These are phyloP conservation scores for Synanthedon andrenaeformis DNA, from an alignment of 2,888 invertebrate genomes.

Conservation along the genomic window DNA sequence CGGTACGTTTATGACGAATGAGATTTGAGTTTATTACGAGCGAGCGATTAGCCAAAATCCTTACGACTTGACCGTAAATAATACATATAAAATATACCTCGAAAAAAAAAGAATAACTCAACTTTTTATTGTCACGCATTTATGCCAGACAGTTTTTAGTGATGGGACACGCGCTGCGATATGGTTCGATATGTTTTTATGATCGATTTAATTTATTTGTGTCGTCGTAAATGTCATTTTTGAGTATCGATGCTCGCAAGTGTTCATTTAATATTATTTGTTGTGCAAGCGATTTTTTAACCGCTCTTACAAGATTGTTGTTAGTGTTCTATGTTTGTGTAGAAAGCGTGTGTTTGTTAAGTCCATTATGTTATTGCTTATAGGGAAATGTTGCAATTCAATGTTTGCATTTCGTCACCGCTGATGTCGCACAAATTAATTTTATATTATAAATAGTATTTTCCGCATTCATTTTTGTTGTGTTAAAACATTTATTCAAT, in stretches of 20 bases:
- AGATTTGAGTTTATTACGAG: constrained; percentile 28
- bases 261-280: constrained; percentile 49
- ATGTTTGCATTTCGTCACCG: too few species aligned
- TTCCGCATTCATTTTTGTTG: too few species aligned
- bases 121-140: constrained; percentile 49
- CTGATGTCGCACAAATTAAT: too few species aligned
- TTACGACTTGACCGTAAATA: constrained; percentile 50
- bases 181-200: constrained; percentile 53
- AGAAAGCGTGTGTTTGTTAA: not conserved
- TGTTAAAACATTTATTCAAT: too few species aligned
- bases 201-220: constrained; percentile 60
- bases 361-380: not conserved
- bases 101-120: constrained; percentile 32
- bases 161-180: constrained; percentile 52
- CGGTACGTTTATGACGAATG: constrained; percentile 29
- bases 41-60: constrained; percentile 50
- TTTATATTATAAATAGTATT: too few species aligned
- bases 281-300: constrained; percentile 47
- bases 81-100: constrained; percentile 28
- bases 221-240: constrained; percentile 56
- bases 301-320: constrained; percentile 44
- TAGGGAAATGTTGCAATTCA: too few species aligned
- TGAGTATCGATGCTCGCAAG: constrained; percentile 32
- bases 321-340: constrained; percentile 3
- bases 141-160: constrained; percentile 36